A percentile compares a stretch with the other conserved stretches of the same genome.
phyloP scores from a whole-genome alignment of 2,797 vertebrate species.

The Etheostoma nigrum region DNA sequence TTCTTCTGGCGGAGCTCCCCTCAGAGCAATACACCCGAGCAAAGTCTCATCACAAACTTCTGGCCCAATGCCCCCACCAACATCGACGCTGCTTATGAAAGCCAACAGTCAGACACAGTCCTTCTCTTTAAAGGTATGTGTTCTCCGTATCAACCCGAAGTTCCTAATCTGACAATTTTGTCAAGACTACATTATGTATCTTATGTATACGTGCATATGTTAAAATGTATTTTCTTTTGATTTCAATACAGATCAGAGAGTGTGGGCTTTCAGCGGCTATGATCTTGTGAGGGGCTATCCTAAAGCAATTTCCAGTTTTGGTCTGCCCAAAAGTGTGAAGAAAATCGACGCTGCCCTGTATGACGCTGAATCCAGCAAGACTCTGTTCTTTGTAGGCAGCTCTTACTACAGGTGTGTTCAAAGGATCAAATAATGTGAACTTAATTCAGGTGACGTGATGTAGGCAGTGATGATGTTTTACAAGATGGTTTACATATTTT shows the following conservation, averaged over 20 bases:
- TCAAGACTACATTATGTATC: neutral
- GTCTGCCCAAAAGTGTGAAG: conserved; percentile 82
- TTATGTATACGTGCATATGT: no score
- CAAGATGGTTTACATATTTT: neutral
- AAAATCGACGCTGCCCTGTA: conserved; percentile 87
- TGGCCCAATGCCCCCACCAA: conserved; percentile 86
- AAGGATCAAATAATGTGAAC: rapidly evolving
- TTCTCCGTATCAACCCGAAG: neutral
- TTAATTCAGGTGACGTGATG: neutral
- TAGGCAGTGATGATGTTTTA: neutral
- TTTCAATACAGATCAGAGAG: conserved; percentile 57
- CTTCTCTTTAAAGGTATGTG: conserved; percentile 88
- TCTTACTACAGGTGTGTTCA: conserved; percentile 87
- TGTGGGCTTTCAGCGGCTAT: conserved; percentile 85
- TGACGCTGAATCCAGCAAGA: conserved; percentile 82
- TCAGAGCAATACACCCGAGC: conserved; percentile 73
- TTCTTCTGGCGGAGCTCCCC: conserved; percentile 87
- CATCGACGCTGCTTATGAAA: conserved; percentile 91
- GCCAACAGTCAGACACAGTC: conserved; percentile 76
- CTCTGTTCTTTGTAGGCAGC: conserved; percentile 85
- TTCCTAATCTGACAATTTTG: neutral
- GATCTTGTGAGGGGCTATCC: conserved; percentile 82
- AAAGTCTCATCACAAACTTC: conserved; percentile 84
- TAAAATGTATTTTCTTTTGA: neutral
- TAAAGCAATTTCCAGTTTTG: conserved; percentile 80